These are phyloP conservation scores for Oryzaephilus surinamensis DNA, from an alignment of 1,140 invertebrate species.

Conservation along the genomic window DNA sequence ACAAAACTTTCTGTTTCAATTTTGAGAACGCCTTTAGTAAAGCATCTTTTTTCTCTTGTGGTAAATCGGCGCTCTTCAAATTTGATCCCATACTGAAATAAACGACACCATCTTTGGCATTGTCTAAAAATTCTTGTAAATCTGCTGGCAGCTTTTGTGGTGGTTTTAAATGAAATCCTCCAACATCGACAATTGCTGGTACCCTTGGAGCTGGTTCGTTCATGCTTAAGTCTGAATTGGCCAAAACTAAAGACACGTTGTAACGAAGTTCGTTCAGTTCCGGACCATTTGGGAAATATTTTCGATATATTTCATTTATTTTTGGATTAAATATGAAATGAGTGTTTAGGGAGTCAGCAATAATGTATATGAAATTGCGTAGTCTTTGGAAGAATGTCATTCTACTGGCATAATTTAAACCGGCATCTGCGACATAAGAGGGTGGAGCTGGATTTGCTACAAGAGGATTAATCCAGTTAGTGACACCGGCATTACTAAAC, in stretches of 20 bases:
- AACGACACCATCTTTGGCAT: too few relatives aligned
- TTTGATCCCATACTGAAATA: too few relatives aligned
- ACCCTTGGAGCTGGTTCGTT: constrained; percentile 42
- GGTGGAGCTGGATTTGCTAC: constrained; percentile 33
- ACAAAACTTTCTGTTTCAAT: too few relatives aligned
- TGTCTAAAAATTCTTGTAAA: too few relatives aligned
- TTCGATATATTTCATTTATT: constrained; percentile 30
- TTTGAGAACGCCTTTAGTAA: too few relatives aligned
- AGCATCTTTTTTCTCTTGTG: too few relatives aligned
- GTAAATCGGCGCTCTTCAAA: constrained; percentile 1
- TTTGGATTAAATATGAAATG: constrained; percentile 20
- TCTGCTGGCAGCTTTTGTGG: constrained; percentile 34
- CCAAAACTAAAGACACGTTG: constrained; percentile 41
- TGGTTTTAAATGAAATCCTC: constrained; percentile 39
- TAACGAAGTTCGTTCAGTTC: constrained; percentile 39
- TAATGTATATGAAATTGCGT: constrained; percentile 27
- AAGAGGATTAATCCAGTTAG: constrained; percentile 20
- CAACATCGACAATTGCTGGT: constrained; percentile 45
- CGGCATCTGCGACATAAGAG: constrained; percentile 31
- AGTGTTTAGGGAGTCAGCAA: constrained; percentile 5
- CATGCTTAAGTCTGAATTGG: constrained; percentile 45
- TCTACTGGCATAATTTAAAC: constrained; percentile 21
- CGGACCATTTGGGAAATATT: constrained; percentile 37
- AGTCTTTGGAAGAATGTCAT: constrained; percentile 40
- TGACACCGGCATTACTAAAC: constrained; percentile 30